These are phyloP conservation scores for Varanus salvator DNA, from an alignment of 2,113 vertebrate species.

Conservation along the genomic window DNA sequence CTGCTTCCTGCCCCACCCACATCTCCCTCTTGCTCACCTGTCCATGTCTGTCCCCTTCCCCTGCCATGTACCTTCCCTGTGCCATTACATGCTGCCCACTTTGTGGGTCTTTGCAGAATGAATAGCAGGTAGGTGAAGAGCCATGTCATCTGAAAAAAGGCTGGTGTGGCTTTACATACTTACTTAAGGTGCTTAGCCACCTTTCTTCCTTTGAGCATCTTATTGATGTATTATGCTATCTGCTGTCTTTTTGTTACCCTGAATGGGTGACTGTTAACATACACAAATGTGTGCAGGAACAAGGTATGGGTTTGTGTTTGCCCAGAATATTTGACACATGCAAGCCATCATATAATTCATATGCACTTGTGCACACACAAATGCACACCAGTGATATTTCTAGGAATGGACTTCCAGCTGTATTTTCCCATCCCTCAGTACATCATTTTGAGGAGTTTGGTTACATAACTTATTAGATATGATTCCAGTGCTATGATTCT, in stretches of 20 bases:
- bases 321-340: constrained; percentile 33
- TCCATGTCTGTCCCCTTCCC: too few species aligned
- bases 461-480: background rate
- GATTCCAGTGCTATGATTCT: constrained; percentile 10
- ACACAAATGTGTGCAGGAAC: rapidly evolving
- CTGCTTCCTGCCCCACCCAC: too few species aligned
- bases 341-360: constrained; percentile 5
- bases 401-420: constrained; percentile 32
- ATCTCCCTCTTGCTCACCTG: too few species aligned
- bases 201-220: constrained; percentile 86
- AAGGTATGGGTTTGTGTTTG: background rate
- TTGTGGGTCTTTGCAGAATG: too few species aligned
- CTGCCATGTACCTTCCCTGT: too few species aligned
- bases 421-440: constrained; percentile 38
- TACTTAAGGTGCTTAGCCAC: constrained; percentile 72
- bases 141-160: too few species aligned
- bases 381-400: constrained; percentile 25
- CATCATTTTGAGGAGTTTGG: constrained; percentile 28
- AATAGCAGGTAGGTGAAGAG: too few species aligned
- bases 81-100: too few species aligned
- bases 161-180: constrained; percentile 69
- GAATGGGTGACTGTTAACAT: constrained; percentile 64
- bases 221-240: constrained; percentile 83
- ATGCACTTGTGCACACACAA: constrained; percentile 11
- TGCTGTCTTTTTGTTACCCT: constrained; percentile 83